Base-by-base conservation (phyloP, 2,888 invertebrate genomes). In the Cheilosia pagana region DNA sequence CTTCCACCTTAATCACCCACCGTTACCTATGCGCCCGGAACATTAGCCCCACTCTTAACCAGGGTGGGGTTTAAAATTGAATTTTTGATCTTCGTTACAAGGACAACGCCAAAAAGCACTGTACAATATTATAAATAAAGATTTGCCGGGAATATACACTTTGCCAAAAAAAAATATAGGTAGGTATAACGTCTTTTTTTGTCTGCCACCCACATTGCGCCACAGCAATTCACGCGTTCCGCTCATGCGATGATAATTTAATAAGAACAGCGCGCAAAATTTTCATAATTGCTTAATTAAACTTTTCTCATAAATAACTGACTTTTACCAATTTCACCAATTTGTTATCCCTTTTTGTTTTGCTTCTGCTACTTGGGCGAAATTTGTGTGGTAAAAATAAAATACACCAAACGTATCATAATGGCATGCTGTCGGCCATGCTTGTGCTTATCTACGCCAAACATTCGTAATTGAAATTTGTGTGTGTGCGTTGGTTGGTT, bases 211-310 rank as follows among this genome's bases (percentile, higher is more conserved):
- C 41, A 45, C 43, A 63, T 53, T 41, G 43, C 28, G 16, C 50
- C 45, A 57, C 31, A 68, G 57, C 48, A 70, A 70, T 70, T 35
- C 48, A 67, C 60, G 52, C 60, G 52, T 82, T 77, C 50, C 74
- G 72, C 55, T 68, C 83, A 79, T 79, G 83, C 78, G 78, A 79
- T 85, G 70, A 76, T 81, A 81, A 85, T 76, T 85, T 85, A 81
- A 85, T 81, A 85, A 81, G 50, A 50, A 81, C 76, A 67, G 68
- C 78, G 65, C 53, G 70, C 70, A 70, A 65, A 70, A 74, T 85
- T 67, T 81, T 85, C 85, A 81, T 81, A 85, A 85, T 76, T 85
- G 85, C 85, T 85, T 85, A 85, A 81, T 85, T 85, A 85, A 85
- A 85, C 85, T 85, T 81, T 85, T 85, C 83, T 59, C 83, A 83